These are phyloP conservation scores for Brachirus orientalis DNA, from an alignment of 2,113 vertebrate species.

Conservation along the genomic window DNA sequence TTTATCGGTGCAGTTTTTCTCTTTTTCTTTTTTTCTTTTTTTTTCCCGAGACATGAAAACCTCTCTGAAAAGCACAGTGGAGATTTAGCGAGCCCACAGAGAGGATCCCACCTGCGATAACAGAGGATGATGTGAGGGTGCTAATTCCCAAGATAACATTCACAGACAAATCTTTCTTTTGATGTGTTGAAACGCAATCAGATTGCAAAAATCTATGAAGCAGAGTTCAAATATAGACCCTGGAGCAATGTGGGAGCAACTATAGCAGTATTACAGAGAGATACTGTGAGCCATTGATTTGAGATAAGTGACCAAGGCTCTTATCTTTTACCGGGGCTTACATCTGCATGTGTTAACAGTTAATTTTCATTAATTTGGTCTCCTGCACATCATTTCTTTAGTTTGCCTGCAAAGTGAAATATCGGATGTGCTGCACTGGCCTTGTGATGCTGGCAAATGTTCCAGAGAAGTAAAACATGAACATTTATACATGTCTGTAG, in stretches of 20 bases:
- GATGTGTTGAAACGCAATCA: conserved; percentile 68
- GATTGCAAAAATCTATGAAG: conserved; percentile 58
- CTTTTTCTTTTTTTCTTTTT: no score
- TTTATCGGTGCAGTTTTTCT: conserved; percentile 47
- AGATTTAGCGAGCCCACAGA: conserved; percentile 44
- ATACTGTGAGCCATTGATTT: conserved; percentile 28
- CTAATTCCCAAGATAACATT: conserved; percentile 75
- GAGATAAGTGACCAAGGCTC: conserved; percentile 50
- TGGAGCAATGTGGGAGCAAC: conserved; percentile 23
- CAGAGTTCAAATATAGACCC: conserved; percentile 64
- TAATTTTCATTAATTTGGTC: conserved; percentile 44
- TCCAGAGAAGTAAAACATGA: neutral
- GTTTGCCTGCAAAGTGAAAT: no score
- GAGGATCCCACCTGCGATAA: conserved; percentile 58
- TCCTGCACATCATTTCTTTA: conserved; percentile 12
- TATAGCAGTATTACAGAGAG: conserved; percentile 45
- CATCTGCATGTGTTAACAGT: conserved; percentile 40
- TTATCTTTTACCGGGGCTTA: conserved; percentile 54
- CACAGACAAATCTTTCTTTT: conserved; percentile 72
- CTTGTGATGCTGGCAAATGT: neutral
- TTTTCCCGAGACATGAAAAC: conserved; percentile 43
- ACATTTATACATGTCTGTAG: neutral
- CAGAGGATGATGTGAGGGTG: conserved; percentile 54
- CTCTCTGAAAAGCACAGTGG: conserved; percentile 33
- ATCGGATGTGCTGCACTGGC: conserved; percentile 6